Percentiles rank a stretch among this genome's conserved stretches.
Evolutionary conservation across 1,140 invertebrate species (phyloP).

Genomic region (Odontomachus brunneus): DNA sequence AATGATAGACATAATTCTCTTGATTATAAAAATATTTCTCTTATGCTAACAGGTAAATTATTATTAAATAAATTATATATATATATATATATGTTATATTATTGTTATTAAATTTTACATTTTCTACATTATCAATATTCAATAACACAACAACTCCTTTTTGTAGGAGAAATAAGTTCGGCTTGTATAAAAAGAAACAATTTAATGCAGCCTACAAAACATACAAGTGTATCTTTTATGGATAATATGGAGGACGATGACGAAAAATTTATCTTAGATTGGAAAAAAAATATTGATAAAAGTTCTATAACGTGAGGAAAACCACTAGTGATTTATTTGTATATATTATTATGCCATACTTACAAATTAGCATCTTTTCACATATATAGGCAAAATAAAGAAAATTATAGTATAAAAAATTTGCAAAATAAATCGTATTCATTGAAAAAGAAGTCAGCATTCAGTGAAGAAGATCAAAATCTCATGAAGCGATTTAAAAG

Average conservation of each 20-base stretch:
- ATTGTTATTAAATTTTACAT: no score
- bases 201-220: conserved; percentile 17
- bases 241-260: conserved; percentile 44
- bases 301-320: conserved; percentile 39
- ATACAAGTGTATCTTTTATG: neutral
- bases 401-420: conserved; percentile 24
- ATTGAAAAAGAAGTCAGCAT: conserved; percentile 20
- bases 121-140: no score
- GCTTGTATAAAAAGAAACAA: conserved; percentile 43
- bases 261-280: conserved; percentile 58
- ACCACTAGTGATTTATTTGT: neutral
- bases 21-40: conserved; percentile 40
- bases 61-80: no score
- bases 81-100: no score
- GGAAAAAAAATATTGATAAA: conserved; percentile 52
- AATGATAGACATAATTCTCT: neutral
- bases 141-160: neutral
- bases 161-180: conserved; percentile 63
- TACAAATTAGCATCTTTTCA: neutral
- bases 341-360: no score
- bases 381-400: conserved; percentile 31
- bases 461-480: conserved; percentile 55
- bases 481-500: conserved; percentile 67
- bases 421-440: neutral
- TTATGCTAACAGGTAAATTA: conserved; percentile 24